Conservation (phyloP, 30 jellyfish, hydroid and myxozoan genomes). For the Clytia hemisphaerica region DNA sequence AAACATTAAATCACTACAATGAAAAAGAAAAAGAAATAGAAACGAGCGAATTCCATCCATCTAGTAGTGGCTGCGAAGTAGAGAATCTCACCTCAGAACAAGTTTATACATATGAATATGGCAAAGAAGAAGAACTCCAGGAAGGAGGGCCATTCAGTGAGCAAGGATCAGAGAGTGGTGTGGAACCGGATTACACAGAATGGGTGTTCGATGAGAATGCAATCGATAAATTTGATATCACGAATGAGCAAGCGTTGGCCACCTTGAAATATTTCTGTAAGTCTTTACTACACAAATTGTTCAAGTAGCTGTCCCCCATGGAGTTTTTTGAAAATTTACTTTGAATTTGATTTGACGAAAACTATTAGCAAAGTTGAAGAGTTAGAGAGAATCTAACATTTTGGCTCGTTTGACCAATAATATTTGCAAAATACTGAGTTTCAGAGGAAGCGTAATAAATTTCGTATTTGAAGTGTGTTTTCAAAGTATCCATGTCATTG, state of each 20-base stretch:
- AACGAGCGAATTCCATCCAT: no score
- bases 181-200: conserved; percentile 69
- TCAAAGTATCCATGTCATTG: no score
- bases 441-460: no score
- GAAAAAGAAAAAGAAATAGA: no score
- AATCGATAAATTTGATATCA: conserved; percentile 63
- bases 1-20: no score
- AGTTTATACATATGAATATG: no score
- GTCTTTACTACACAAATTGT: conserved; percentile 14
- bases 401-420: no score
- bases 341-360: not conserved
- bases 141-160: conserved; percentile 8
- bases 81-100: no score
- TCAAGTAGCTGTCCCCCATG: not conserved
- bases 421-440: no score
- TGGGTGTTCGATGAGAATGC: conserved; percentile 66
- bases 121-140: conserved; percentile 1
- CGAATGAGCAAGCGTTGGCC: conserved; percentile 91
- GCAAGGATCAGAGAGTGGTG: conserved; percentile 67
- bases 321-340: not conserved
- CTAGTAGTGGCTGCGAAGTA: no score
- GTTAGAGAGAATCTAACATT: conserved; percentile 5
- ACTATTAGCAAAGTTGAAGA: not conserved
- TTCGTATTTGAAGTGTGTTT: no score
- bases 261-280: conserved; percentile 76